phyloP scores from a whole-genome alignment of 1,140 invertebrate genomes.

The Drosophila fuyamai region DNA sequence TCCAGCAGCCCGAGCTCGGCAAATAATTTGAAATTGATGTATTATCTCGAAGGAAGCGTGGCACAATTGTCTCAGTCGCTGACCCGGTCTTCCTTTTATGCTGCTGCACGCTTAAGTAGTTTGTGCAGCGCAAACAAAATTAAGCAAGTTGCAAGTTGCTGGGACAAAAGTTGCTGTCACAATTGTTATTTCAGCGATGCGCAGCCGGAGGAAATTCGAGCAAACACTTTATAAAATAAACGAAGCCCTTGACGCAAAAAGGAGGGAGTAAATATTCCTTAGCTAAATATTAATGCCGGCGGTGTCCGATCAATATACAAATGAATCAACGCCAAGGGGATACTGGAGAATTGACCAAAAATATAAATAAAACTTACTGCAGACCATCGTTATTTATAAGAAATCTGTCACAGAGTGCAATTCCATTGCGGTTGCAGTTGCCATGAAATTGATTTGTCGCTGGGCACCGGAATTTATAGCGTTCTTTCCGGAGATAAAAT shows the following conservation, averaged over 20 bases:
- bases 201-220: constrained; percentile 7
- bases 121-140: constrained; percentile 68
- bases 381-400: constrained; percentile 52
- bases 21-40: constrained; percentile 70
- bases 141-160: constrained; percentile 60
- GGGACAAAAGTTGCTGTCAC: constrained; percentile 44
- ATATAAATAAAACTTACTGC: constrained; percentile 3
- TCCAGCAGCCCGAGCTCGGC: constrained; percentile 12
- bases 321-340: constrained; percentile 18
- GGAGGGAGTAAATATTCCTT: neutral
- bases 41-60: constrained; percentile 48
- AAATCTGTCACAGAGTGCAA: constrained; percentile 41
- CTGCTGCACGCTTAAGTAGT: constrained; percentile 58
- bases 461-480: constrained; percentile 52
- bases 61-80: constrained; percentile 26
- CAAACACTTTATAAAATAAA: constrained; percentile 46
- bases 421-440: constrained; percentile 49
- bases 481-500: constrained; percentile 32
- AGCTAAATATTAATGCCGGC: constrained; percentile 10
- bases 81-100: constrained; percentile 5
- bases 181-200: constrained; percentile 41
- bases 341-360: no score
- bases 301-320: constrained; percentile 16
- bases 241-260: neutral
- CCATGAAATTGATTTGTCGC: constrained; percentile 48